These are phyloP conservation scores for Nephrotoma flavescens DNA, from an alignment of 2,888 invertebrate species.

Conservation along the genomic window DNA sequence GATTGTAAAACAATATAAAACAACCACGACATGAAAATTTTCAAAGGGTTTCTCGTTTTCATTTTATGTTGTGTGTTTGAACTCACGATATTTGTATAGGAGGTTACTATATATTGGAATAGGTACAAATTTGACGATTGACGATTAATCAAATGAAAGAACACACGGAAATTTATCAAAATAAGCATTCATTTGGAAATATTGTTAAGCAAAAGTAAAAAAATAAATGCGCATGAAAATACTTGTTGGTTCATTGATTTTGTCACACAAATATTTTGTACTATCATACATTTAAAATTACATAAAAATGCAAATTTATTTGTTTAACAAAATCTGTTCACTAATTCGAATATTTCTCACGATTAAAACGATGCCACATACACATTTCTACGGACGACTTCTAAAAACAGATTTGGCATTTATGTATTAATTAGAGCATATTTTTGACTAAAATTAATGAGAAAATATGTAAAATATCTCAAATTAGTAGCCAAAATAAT, in stretches of 20 bases:
- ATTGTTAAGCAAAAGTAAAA: neutral
- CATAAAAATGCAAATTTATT: neutral
- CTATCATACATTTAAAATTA: neutral
- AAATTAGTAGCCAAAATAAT: too few species aligned
- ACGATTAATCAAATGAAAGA: neutral
- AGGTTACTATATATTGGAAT: neutral
- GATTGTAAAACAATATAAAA: neutral
- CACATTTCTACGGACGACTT: too few species aligned
- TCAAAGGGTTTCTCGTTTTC: neutral
- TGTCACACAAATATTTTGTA: neutral
- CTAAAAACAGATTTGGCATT: too few species aligned
- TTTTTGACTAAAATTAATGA: too few species aligned
- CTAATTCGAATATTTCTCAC: neutral
- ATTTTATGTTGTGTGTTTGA: neutral
- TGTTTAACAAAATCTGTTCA: neutral
- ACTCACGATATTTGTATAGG: neutral
- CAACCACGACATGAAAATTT: neutral
- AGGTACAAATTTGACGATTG: neutral
- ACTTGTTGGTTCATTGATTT: neutral
- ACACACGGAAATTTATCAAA: neutral
- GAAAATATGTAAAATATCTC: too few species aligned
- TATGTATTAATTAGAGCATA: too few species aligned
- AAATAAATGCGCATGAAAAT: neutral
- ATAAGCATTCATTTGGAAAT: neutral
- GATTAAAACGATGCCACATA: too few species aligned